Base-by-base conservation (phyloP, 53 echinoderm and acorn worm species). In the Holothuria scabra region DNA sequence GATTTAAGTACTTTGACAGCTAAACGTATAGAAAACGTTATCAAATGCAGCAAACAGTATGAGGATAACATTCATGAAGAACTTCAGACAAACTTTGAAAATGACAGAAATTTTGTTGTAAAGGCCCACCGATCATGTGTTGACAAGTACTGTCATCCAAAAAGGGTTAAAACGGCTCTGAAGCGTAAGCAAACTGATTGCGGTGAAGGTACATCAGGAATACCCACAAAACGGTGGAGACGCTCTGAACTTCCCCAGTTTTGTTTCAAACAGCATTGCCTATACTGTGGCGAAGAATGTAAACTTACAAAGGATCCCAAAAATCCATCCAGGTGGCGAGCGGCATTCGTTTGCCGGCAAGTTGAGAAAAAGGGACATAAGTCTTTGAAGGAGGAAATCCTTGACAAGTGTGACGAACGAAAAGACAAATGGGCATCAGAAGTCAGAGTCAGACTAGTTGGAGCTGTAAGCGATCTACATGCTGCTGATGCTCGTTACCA, bases 241-340 rank as follows among this genome's bases (percentile, higher is more conserved):
- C 66, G 66, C 21, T 86, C 86, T 25, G 61, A 60, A 35, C 30
- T 65, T 22, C 86, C 70, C 19, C 16, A 81, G 44, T 84, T 88
- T 62, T 69, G 35, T 46, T 84, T 88, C 55, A 22, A 25, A 70
- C 25, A 89, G 29, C 34, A 84, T 38, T 89, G 89, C 60, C 22
- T 89, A 4, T 89, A 31, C 80, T 84, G 89, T 89, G 89, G 89
- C 55, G 84, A 84, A 24, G 67, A 55, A 14, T 89, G 84, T 78
- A 64, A 21, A n/a, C 46, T 85, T 76, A 56, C 61, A n/a, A 89
- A 79, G 30, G 76, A 89, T 58, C 35, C 34, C 30, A 84, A 84
- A n/a, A 84, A 89, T 62, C 84, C 84, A 21, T 56, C 84, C 52
- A 46, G 89, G 28, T 89, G 89, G 89, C 28, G 67, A 48, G 76